phyloP scores from a whole-genome alignment of 2,113 vertebrate species.

The Saccopteryx leptura region DNA sequence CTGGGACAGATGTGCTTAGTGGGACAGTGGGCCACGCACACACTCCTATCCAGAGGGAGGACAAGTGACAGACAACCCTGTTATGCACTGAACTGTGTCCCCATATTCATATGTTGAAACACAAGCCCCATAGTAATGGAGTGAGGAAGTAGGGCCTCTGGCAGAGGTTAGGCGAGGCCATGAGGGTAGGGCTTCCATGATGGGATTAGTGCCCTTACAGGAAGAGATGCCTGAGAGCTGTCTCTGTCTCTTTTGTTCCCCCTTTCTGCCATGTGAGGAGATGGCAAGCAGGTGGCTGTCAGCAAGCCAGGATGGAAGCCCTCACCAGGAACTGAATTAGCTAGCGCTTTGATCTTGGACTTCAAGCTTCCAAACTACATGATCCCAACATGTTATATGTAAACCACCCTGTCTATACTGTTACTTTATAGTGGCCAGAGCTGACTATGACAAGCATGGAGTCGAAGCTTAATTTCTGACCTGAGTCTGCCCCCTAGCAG shows the following conservation, averaged over 20 bases:
- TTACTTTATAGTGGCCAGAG: background rate
- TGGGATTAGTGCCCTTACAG: background rate
- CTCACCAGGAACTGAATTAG: background rate
- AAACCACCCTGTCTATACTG: fast-evolving
- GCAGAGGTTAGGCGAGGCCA: background rate
- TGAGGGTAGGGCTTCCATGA: background rate
- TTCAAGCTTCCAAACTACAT: background rate
- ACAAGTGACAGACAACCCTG: background rate
- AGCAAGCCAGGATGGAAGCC: background rate
- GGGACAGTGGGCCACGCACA: no score
- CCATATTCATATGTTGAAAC: background rate
- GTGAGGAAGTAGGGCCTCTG: background rate
- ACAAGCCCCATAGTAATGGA: background rate
- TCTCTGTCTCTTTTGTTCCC: background rate
- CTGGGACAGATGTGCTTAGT: background rate
- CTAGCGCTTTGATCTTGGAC: background rate
- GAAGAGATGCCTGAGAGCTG: background rate
- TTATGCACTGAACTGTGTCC: background rate
- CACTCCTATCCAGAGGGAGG: background rate
- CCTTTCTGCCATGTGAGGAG: background rate
- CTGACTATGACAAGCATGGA: background rate
- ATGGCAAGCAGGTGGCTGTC: background rate
- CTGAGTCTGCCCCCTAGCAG: background rate
- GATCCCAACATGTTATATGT: no score
- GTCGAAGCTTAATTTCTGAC: background rate